Conservation (phyloP, 2,113 vertebrate genomes). For the Thamnaconus septentrionalis region DNA sequence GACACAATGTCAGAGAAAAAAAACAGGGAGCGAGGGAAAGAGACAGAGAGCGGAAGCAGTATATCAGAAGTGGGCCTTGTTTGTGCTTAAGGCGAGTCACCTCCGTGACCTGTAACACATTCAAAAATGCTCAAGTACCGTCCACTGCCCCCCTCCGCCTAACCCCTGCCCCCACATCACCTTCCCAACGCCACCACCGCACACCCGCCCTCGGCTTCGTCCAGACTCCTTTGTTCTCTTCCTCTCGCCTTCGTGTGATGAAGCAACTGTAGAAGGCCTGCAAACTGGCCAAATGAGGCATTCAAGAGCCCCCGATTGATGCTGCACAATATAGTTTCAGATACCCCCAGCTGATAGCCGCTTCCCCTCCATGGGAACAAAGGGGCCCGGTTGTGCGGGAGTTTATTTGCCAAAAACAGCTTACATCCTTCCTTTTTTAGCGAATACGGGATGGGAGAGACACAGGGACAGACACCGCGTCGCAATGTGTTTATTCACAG, state of each 20-base stretch:
- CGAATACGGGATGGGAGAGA: conserved; percentile 65
- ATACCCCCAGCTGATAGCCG: conserved; percentile 72
- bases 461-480: conserved; percentile 73
- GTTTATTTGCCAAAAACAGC: conserved; percentile 77
- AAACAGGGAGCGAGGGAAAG: conserved; percentile 31
- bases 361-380: conserved; percentile 75
- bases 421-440: conserved; percentile 79
- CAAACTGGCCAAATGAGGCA: conserved; percentile 63
- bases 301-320: conserved; percentile 59
- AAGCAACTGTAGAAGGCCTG: conserved; percentile 36
- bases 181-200: no score
- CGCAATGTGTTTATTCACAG: conserved; percentile 73
- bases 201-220: conserved; percentile 38
- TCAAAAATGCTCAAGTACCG: conserved; percentile 75
- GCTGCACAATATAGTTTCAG: conserved; percentile 75
- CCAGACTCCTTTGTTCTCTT: conserved; percentile 65
- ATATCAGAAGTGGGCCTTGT: conserved; percentile 77
- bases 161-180: background rate
- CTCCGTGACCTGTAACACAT: conserved; percentile 84
- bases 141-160: conserved; percentile 7
- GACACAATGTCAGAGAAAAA: conserved; percentile 61
- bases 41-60: conserved; percentile 71
- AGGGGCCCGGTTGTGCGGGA: conserved; percentile 63
- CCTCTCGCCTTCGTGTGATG: conserved; percentile 27
- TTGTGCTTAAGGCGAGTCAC: conserved; percentile 78